Evolutionary conservation across 2,113 vertebrate genomes (phyloP).

Genomic region (Chauna torquata): DNA sequence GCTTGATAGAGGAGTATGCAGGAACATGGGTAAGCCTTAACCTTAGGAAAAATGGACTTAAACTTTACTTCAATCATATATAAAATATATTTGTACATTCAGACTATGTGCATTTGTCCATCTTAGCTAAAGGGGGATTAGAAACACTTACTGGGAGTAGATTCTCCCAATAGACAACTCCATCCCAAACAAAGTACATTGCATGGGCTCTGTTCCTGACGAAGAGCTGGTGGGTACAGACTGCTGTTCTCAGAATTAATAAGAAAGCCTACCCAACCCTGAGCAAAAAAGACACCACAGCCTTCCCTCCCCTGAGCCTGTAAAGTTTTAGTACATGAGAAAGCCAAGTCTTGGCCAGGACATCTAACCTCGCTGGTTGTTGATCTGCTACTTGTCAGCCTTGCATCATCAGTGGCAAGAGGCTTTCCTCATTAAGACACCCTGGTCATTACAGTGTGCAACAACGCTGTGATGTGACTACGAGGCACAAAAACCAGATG

Average conservation of each 20-base stretch:
- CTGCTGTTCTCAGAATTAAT: neutral
- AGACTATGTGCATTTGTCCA: neutral
- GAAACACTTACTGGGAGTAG: neutral
- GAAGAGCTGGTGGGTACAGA: neutral
- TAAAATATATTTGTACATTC: neutral
- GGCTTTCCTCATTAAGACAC: neutral
- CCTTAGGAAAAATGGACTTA: neutral
- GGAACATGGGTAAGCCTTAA: neutral
- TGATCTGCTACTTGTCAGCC: neutral
- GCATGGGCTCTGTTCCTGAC: neutral
- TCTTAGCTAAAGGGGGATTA: neutral
- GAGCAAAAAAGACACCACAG: neutral
- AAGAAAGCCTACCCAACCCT: neutral
- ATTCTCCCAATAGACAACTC: neutral
- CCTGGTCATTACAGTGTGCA: neutral
- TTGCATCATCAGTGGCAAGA: neutral
- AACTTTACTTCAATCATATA: neutral
- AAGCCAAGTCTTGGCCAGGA: neutral
- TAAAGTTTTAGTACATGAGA: neutral
- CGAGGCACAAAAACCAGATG: neutral
- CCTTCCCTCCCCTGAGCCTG: neutral
- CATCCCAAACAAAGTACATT: neutral
- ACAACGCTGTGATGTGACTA: neutral
- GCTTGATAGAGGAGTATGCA: neutral
- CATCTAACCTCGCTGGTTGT: neutral